Evolutionary conservation across 2,797 vertebrate species (phyloP), one percentile per base, ranked within the genome.

Genomic region (Malacoctenus gilli): DNA sequence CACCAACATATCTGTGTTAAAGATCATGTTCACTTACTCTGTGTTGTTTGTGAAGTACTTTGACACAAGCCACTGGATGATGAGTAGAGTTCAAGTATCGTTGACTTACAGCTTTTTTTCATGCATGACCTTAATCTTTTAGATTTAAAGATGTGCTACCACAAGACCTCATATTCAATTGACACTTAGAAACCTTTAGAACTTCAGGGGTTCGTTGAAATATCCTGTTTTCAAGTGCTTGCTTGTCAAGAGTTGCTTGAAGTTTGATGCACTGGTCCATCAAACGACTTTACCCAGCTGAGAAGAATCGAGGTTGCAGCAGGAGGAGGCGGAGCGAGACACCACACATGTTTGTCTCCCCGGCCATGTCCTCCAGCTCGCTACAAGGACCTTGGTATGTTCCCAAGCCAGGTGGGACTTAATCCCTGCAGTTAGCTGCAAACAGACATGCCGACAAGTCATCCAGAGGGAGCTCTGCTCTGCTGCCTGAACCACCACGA

Each of bases 371-470:
- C 15, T 49, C n/a, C 9, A 53, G 23, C 34, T 25, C 25, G 14
- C 32, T 20, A 50, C 10, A 44, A 50, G 3, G 23, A n/a, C 2
- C 19, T 25, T 42, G 43, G 25, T 63, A 46, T 53, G 58, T 38
- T 73, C 38, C 8, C 8, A 39, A 30, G 21, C 41, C 42, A 66
- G 55, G 63, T 71, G 42, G 4, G 56, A 52, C 41, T 38, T 57
- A 66, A 67, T 66, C 31, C 51, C 16, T 40, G 5, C 18, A 25
- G 3, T 49, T 39, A 38, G 38, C 28, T 50, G 14, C 18, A 38
- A 41, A 39, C 13, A 35, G 44, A 62, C 46, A 50, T 66, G 44
- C 25, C 36, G 35, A 60, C 52, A 52, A 35, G 25, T 22, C 41
- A 58, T 36, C 32, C 43, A 57, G 31, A 55, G 28, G 61, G 12